A percentile compares a stretch with the other conserved stretches of the same genome.
Conservation (phyloP, 2,113 vertebrate genomes). For the Myrmecophaga tridactyla region DNA sequence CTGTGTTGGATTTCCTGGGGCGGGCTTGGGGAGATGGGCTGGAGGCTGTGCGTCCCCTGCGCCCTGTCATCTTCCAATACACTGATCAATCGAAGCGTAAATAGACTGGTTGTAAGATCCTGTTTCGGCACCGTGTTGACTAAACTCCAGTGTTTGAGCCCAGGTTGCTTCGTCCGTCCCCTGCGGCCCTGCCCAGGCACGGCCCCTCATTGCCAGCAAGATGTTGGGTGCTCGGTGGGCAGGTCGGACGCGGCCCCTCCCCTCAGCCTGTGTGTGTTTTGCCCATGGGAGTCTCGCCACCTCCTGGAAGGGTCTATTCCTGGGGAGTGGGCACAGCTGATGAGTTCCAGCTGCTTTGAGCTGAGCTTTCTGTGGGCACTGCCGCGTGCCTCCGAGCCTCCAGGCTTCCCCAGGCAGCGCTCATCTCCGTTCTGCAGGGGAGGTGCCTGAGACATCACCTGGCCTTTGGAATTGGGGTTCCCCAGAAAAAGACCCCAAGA, state of each 20-base stretch:
- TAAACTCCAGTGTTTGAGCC: fast-evolving
- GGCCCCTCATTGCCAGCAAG: fast-evolving
- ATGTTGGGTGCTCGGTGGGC: background rate
- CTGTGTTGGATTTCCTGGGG: background rate
- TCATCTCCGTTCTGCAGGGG: background rate
- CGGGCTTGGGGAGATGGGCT: fast-evolving
- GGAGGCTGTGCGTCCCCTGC: too few species aligned
- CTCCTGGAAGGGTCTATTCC: background rate
- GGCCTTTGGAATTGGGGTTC: too few species aligned
- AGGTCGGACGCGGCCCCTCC: fast-evolving
- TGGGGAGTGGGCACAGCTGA: too few species aligned
- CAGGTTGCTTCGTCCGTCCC: fast-evolving
- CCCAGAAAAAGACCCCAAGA: too few species aligned
- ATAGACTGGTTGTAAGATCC: fast-evolving
- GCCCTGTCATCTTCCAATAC: fast-evolving
- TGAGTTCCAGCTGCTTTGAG: fast-evolving
- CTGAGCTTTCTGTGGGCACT: fast-evolving
- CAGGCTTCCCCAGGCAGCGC: fast-evolving
- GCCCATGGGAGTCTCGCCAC: background rate
- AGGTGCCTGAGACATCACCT: background rate
- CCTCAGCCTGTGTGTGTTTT: fast-evolving
- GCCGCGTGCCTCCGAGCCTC: fast-evolving
- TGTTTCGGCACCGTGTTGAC: fast-evolving
- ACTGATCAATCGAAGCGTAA: fast-evolving
- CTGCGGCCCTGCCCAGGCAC: background rate